Conservation (phyloP, 2,888 invertebrate species). For the Trissonchulus sp. region DNA sequence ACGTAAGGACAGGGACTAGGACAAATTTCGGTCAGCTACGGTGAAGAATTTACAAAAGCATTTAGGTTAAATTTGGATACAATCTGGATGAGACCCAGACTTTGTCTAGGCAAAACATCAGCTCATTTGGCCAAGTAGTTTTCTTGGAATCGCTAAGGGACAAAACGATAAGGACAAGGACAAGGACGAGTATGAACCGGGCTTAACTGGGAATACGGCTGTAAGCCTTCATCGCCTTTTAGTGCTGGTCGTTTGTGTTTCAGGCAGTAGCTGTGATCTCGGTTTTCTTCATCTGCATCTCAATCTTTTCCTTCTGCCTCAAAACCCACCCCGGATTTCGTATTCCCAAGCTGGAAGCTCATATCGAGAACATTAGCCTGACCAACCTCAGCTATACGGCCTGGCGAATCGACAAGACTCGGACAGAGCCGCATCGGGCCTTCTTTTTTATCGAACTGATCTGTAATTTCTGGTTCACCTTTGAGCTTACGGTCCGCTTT, state of each 20-base stretch:
- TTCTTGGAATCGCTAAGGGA: too few species aligned
- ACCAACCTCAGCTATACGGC: neutral
- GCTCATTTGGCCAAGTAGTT: too few species aligned
- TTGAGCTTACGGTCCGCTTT: constrained; percentile 64
- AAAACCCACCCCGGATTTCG: constrained; percentile 96
- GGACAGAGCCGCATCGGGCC: constrained; percentile 59
- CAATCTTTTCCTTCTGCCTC: constrained; percentile 88
- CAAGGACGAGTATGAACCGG: too few species aligned
- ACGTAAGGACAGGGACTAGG: too few species aligned
- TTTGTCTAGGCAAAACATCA: too few species aligned
- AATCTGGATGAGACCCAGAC: too few species aligned
- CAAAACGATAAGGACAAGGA: too few species aligned
- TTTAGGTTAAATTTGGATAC: too few species aligned
- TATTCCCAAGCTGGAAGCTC: constrained; percentile 61
- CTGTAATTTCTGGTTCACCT: constrained; percentile 89
- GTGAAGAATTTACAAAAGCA: too few species aligned
- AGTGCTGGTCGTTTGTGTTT: constrained; percentile 58
- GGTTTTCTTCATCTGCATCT: constrained; percentile 91
- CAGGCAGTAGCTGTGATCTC: constrained; percentile 90
- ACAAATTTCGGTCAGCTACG: too few species aligned
- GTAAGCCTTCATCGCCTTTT: too few species aligned
- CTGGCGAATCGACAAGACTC: constrained; percentile 48
- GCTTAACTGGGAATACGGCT: too few species aligned
- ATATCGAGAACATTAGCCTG: neutral
- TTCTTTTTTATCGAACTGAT: constrained; percentile 84